Evolutionary conservation across 2,797 vertebrate species (phyloP).

Genomic region (Astyanax mexicanus): DNA sequence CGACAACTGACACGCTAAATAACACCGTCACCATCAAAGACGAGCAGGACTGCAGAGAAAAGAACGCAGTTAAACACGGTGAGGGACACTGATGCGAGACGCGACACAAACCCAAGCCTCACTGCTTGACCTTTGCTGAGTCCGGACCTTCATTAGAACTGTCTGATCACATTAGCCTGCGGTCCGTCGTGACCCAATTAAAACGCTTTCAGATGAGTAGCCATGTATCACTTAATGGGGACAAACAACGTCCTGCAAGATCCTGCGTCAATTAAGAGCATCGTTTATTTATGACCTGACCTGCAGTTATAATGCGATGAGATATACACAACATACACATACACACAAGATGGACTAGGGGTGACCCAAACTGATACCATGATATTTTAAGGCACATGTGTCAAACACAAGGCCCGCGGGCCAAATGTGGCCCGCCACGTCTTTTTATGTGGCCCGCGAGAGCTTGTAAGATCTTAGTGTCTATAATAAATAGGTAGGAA

Average conservation of each 20-base stretch:
- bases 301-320: not conserved
- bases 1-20: slow-evolving; percentile 39
- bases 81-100: slow-evolving; percentile 2
- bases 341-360: no score
- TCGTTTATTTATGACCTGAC: not conserved
- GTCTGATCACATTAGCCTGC: slow-evolving; percentile 63
- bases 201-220: slow-evolving; percentile 36
- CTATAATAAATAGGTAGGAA: no score
- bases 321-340: no score
- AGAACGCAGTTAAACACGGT: slow-evolving; percentile 8
- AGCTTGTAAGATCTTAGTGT: no score
- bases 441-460: no score
- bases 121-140: slow-evolving; percentile 64
- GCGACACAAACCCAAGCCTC: slow-evolving; percentile 27
- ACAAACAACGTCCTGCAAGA: slow-evolving; percentile 39
- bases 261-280: not conserved
- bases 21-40: slow-evolving; percentile 29
- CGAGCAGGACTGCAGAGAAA: no score
- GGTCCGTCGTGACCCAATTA: slow-evolving; percentile 60
- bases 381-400: no score
- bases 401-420: no score
- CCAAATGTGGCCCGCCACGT: no score
- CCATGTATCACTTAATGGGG: slow-evolving; percentile 1
- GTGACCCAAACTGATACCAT: no score
- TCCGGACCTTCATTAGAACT: slow-evolving; percentile 57